Evolutionary conservation across 1,140 invertebrate genomes (phyloP).

Genomic region (Bombus polaris): DNA sequence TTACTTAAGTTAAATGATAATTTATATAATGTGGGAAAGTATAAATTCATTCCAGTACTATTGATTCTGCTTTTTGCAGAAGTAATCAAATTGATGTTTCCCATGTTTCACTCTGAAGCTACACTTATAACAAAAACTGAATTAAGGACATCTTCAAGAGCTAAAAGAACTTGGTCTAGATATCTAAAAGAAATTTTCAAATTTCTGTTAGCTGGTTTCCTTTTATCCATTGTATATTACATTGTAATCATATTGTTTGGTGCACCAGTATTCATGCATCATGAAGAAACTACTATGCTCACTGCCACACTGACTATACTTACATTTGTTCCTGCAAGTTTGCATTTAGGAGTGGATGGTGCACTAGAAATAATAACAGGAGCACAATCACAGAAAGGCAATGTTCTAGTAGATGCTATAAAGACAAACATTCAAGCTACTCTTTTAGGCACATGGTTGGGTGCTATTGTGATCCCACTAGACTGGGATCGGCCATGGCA

Average conservation of each 20-base stretch:
- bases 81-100: constrained; percentile 75
- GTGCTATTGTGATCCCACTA: constrained; percentile 93
- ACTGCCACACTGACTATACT: constrained; percentile 86
- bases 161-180: constrained; percentile 69
- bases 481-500: constrained; percentile 97
- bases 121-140: constrained; percentile 63
- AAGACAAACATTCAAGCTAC: constrained; percentile 85
- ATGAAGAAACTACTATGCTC: constrained; percentile 89
- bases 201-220: constrained; percentile 65
- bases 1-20: constrained; percentile 77
- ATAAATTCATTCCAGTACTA: constrained; percentile 77
- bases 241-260: constrained; percentile 89
- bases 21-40: constrained; percentile 77
- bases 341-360: constrained; percentile 85
- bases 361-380: constrained; percentile 84
- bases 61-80: constrained; percentile 78
- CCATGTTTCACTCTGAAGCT: constrained; percentile 69
- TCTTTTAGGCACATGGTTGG: constrained; percentile 93
- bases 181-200: constrained; percentile 76
- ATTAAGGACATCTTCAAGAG: constrained; percentile 55
- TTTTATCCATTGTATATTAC: constrained; percentile 83
- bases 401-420: constrained; percentile 84
- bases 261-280: constrained; percentile 86
- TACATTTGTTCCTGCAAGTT: constrained; percentile 86
- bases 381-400: constrained; percentile 79